Percentiles rank a stretch among this genome's conserved stretches.
These are phyloP conservation scores for Microtus montanus DNA, from an alignment of 2,113 vertebrate species.

Conservation along the genomic window DNA sequence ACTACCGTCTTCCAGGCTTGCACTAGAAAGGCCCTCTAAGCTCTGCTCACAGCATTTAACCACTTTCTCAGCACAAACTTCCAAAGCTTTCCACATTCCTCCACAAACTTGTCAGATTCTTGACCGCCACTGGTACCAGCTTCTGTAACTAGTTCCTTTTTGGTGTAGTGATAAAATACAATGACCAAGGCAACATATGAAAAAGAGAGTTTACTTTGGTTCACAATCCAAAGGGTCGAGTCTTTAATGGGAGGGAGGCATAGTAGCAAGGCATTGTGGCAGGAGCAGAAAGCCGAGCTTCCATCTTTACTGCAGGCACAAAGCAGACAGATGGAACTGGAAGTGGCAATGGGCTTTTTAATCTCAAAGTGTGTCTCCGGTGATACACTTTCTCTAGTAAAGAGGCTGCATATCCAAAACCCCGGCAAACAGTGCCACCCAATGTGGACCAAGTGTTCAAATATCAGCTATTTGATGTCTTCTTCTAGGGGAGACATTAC, in stretches of 20 bases:
- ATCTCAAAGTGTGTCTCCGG: not conserved
- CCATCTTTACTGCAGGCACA: not conserved
- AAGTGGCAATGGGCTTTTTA: not conserved
- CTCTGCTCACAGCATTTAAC: not conserved
- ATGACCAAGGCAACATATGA: not conserved
- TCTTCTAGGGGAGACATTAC: not conserved
- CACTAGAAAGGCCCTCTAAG: not conserved
- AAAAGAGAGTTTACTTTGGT: not conserved
- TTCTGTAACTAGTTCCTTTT: not conserved
- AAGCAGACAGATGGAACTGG: not conserved
- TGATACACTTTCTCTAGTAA: not conserved
- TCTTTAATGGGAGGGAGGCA: not conserved
- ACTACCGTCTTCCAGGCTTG: not conserved
- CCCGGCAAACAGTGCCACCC: not conserved
- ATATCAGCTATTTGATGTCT: not conserved
- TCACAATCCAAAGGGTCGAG: not conserved
- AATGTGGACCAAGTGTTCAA: not conserved
- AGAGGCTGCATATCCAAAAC: not conserved
- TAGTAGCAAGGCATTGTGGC: not conserved
- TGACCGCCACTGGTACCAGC: not conserved
- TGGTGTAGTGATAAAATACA: not conserved
- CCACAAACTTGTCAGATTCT: not conserved
- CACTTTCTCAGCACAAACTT: not conserved
- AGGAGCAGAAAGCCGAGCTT: not conserved
- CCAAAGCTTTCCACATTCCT: not conserved